Evolutionary conservation across 2,888 invertebrate species (phyloP), one percentile per base, ranked within the genome.

Genomic region (Chelonus formosanus): DNA sequence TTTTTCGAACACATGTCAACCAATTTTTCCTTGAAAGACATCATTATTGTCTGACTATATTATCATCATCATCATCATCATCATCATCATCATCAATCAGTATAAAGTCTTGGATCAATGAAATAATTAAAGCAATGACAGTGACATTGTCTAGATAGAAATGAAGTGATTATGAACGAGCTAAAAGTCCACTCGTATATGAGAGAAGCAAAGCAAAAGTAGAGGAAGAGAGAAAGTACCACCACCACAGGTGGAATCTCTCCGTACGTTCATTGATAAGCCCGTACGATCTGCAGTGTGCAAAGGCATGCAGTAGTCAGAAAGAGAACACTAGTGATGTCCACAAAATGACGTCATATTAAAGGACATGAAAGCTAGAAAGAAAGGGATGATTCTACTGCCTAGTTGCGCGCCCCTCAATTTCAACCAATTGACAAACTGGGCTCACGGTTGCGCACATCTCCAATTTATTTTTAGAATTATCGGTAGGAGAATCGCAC

Each of bases 241-340:
- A 40, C 59, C 36, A 50, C 59, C 43, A 58, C 52, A 45, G 56
- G 48, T 52, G 65, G 61, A 66, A 66, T 50, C 52, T 67, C 57
- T 36, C 61, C 66, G 67, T 67, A 67, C 71, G 68, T 73, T 70
- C 72, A 71, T 71, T 72, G 72, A 72, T 72, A 72, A 72, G 72
- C 72, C 70, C 67, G 67, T 69, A 67, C 57, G 57, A 61, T 50
- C 55, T 52, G 43, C 45, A 50, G 52, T 50, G 45, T 7, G 52
- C 48, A 43, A 34, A 10, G 44, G 34, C 44, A 55, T 32, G 62
- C 47, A 62, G 50, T 43, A 58, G 63, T 34, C 50, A 45, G 63
- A 59, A 48, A 65, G 60, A 59, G 59, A 59, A 40, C 59, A n/a
- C 47, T 40, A 47, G n/a, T 45, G 58, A 44, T 50, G 59, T 44